Evolutionary conservation across 2,888 invertebrate species (phyloP).

Genomic region (Diplazon laetatorius): DNA sequence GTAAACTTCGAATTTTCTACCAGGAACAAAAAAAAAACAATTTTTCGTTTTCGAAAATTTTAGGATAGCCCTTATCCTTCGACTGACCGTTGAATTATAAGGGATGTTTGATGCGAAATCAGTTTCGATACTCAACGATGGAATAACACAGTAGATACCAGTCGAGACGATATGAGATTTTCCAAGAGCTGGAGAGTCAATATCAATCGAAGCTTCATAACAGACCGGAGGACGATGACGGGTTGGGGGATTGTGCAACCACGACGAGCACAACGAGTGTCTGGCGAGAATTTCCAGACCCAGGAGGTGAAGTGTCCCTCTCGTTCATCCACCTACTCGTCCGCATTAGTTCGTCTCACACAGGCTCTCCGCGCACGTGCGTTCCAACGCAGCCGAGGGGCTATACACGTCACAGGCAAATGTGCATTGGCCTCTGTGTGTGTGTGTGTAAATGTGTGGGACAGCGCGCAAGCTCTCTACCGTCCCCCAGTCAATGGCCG

Average conservation of each 20-base stretch:
- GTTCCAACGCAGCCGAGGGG: neutral
- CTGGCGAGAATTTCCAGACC: neutral
- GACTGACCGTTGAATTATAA: conserved; percentile 36
- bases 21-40: too few species aligned
- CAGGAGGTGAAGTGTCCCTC: conserved; percentile 3
- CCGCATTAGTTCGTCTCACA: neutral
- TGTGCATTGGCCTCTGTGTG: neutral
- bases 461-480: neutral
- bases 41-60: too few species aligned
- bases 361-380: neutral
- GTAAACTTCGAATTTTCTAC: too few species aligned
- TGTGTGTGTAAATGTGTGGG: conserved; percentile 23
- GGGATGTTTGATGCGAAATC: too few species aligned
- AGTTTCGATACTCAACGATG: too few species aligned
- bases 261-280: neutral
- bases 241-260: neutral
- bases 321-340: neutral
- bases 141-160: conserved; percentile 5
- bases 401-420: neutral
- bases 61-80: too few species aligned
- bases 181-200: neutral
- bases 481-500: conserved; percentile 50
- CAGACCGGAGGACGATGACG: neutral
- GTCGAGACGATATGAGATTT: too few species aligned
- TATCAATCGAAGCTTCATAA: neutral